These are phyloP conservation scores for Artibeus jamaicensis DNA, from an alignment of 2,797 vertebrate species.

Conservation along the genomic window DNA sequence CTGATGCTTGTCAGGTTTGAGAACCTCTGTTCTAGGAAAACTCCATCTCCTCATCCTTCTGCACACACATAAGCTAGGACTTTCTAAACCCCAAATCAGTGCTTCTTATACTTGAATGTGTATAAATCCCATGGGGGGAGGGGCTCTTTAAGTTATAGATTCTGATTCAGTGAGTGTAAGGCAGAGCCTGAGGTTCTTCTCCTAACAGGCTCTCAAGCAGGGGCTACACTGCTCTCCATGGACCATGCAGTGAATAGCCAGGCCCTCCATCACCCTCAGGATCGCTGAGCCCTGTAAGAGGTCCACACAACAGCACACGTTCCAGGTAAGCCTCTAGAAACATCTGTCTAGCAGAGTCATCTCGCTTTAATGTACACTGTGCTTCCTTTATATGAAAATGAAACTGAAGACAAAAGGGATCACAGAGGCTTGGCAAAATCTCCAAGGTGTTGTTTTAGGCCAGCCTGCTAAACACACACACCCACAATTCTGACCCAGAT, in stretches of 20 bases:
- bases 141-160: neutral
- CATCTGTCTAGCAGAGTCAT: neutral
- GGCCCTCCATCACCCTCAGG: neutral
- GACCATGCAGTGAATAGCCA: neutral
- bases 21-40: neutral
- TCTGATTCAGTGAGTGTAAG: neutral
- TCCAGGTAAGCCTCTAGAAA: neutral
- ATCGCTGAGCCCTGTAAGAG: neutral
- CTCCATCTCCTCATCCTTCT: neutral
- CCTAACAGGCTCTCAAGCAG: neutral
- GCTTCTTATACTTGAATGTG: neutral
- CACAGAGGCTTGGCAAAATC: neutral
- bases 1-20: neutral
- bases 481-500: neutral
- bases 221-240: neutral
- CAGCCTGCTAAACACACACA: neutral
- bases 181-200: neutral
- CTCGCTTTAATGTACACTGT: neutral
- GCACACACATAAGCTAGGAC: neutral
- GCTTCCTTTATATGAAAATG: slow-evolving; percentile 21
- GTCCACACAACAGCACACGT: neutral
- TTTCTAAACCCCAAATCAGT: neutral
- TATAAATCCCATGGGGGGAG: neutral
- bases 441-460: neutral
- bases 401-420: neutral